phyloP scores from a whole-genome alignment of 2,113 vertebrate species.

The Triplophysa rosa region DNA sequence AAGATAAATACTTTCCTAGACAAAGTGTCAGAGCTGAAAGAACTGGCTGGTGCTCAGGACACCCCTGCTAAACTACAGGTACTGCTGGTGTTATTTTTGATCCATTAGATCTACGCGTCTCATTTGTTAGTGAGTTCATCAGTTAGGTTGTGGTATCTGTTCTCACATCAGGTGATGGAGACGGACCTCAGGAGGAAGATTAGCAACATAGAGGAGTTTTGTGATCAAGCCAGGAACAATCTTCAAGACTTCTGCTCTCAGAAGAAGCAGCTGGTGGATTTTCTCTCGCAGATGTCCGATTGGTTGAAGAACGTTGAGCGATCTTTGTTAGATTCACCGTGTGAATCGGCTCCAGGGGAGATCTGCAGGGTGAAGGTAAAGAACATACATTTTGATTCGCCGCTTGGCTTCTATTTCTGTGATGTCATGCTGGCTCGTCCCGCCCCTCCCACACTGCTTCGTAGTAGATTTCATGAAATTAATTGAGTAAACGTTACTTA shows the following conservation, averaged over 20 bases:
- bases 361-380: slow-evolving; percentile 89
- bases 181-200: slow-evolving; percentile 87
- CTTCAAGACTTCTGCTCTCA: slow-evolving; percentile 84
- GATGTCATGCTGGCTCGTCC: no score
- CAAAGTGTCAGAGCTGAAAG: slow-evolving; percentile 85
- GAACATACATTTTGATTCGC: neutral
- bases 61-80: slow-evolving; percentile 89
- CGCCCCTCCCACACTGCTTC: no score
- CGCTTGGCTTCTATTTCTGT: no score
- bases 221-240: slow-evolving; percentile 78
- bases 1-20: slow-evolving; percentile 80
- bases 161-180: slow-evolving; percentile 81
- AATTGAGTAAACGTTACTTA: no score
- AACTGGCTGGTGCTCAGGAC: slow-evolving; percentile 77
- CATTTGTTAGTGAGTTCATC: neutral
- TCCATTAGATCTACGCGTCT: neutral
- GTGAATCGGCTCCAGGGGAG: slow-evolving; percentile 76
- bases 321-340: slow-evolving; percentile 73
- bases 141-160: neutral
- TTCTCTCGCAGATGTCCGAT: slow-evolving; percentile 77
- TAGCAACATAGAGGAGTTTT: slow-evolving; percentile 79
- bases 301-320: slow-evolving; percentile 83
- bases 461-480: no score
- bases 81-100: neutral
- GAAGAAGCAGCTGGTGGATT: slow-evolving; percentile 82